Evolutionary conservation across 2,797 vertebrate species (phyloP).

Genomic region (Halcyon leucocephala): DNA sequence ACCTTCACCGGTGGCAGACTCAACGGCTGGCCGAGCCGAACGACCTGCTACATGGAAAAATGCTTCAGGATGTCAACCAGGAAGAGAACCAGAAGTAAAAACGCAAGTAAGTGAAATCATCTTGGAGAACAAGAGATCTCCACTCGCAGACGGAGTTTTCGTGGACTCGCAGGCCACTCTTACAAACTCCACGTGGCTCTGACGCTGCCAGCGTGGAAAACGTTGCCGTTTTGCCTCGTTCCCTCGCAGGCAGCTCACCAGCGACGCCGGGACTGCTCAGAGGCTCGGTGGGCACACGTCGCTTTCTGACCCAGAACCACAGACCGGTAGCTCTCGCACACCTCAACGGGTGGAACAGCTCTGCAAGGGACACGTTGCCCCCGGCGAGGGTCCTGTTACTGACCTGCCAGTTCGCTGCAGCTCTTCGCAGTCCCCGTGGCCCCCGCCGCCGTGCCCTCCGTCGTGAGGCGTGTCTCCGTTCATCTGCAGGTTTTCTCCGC

Average conservation of each 20-base stretch:
- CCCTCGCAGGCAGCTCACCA: neutral
- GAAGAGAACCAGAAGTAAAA: neutral
- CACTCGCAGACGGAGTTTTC: neutral
- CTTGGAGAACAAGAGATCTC: neutral
- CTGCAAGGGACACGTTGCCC: accelerated
- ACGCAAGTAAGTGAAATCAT: neutral
- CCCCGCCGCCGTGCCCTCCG: conserved; percentile 87
- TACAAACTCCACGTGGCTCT: neutral
- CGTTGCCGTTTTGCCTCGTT: neutral
- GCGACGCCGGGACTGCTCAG: neutral
- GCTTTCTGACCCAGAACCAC: neutral
- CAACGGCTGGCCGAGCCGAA: neutral
- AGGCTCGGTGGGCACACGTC: accelerated
- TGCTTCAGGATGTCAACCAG: neutral
- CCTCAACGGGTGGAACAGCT: accelerated
- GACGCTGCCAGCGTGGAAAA: neutral
- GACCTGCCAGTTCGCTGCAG: conserved; percentile 92
- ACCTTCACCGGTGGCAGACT: neutral
- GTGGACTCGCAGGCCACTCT: neutral
- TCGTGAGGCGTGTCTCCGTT: conserved; percentile 92
- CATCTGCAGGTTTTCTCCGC: conserved; percentile 92
- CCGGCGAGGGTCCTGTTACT: neutral
- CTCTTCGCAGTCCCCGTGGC: conserved; percentile 89
- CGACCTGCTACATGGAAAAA: conserved; percentile 9
- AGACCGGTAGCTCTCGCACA: neutral